These are phyloP conservation scores for Microcebus tavaratra DNA, from an alignment of 2,113 vertebrate genomes.

Conservation along the genomic window DNA sequence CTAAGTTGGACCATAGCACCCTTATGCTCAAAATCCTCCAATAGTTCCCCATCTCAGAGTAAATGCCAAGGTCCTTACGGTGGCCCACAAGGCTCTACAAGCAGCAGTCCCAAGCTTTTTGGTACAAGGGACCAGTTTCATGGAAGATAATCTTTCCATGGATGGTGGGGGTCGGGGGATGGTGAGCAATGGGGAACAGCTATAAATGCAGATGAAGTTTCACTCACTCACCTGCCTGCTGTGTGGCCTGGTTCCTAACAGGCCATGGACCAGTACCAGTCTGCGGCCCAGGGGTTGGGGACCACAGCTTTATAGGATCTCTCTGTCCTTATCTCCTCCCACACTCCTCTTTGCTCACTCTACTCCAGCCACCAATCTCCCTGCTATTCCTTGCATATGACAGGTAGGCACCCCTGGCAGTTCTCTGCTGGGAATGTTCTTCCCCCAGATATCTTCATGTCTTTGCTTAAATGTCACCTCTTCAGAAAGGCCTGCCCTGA, in stretches of 20 bases:
- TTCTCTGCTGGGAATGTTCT: not conserved
- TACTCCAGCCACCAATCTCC: not conserved
- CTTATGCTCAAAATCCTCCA: constrained; percentile 24
- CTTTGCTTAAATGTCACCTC: constrained; percentile 9
- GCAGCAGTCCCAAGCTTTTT: no score
- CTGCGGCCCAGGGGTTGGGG: no score
- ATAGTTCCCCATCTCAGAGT: not conserved
- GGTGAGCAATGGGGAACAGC: no score
- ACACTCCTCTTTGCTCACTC: not conserved
- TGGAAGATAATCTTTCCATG: no score
- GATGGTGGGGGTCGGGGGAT: no score
- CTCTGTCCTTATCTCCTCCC: not conserved
- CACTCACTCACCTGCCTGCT: no score
- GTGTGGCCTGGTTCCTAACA: no score
- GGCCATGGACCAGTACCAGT: no score
- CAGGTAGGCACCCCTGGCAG: not conserved
- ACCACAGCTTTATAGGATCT: not conserved
- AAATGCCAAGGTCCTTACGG: not conserved
- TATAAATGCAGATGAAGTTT: no score
- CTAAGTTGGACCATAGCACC: not conserved
- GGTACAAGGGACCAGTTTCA: no score
- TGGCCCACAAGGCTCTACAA: no score
- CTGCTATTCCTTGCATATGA: not conserved
- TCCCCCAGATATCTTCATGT: not conserved
- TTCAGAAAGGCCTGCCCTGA: constrained; percentile 36